Percentiles rank a stretch among this genome's conserved stretches.
Conservation (phyloP, 2,797 vertebrate genomes). For the Eospalax fontanierii region DNA sequence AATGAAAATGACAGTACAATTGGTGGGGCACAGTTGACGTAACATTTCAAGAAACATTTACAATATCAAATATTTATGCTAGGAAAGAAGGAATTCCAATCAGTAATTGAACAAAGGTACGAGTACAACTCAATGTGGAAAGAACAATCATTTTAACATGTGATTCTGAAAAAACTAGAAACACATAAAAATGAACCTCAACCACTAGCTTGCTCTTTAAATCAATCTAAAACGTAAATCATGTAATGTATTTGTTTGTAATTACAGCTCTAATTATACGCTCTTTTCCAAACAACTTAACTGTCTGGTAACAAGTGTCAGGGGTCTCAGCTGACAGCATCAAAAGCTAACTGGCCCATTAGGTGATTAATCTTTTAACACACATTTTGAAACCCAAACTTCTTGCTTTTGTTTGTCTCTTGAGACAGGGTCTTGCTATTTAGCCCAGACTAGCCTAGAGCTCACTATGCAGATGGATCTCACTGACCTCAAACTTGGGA, state of each 20-base stretch:
- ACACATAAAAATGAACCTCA: too few relatives aligned
- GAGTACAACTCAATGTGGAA: not conserved
- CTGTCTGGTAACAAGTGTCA: not conserved
- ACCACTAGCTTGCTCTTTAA: too few relatives aligned
- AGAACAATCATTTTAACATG: constrained; percentile 15
- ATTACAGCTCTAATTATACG: not conserved
- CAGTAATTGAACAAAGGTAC: not conserved
- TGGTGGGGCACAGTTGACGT: not conserved
- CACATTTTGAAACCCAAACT: constrained; percentile 16
- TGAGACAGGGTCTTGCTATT: not conserved
- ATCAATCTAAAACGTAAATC: not conserved
- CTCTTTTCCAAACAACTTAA: not conserved
- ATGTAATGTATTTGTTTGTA: too few relatives aligned
- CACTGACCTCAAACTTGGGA: not conserved
- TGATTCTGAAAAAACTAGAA: not conserved
- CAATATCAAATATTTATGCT: not conserved
- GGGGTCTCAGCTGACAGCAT: constrained; percentile 20
- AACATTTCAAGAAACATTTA: not conserved
- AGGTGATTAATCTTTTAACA: not conserved
- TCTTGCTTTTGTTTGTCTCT: not conserved
- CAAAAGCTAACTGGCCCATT: not conserved
- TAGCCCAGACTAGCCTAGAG: not conserved
- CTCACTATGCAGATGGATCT: not conserved
- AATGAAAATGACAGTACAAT: constrained; percentile 54
- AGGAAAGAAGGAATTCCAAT: constrained; percentile 17